phyloP scores from a whole-genome alignment of 2,888 invertebrate genomes.

The Drosophila paranaensis region DNA sequence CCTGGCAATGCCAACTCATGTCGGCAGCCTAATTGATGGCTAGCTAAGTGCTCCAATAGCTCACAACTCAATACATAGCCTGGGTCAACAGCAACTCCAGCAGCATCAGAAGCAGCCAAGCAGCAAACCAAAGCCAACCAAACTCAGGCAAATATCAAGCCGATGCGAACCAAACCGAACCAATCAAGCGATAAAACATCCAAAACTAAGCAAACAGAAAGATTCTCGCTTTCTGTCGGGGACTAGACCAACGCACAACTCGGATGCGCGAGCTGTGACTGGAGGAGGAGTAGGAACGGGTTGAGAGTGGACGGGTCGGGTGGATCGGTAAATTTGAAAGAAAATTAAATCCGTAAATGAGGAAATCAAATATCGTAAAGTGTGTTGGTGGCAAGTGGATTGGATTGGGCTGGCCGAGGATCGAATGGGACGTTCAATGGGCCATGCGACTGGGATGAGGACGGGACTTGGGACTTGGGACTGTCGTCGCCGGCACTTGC shows the following conservation, averaged over 20 bases:
- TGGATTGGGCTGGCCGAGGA: conserved; percentile 52
- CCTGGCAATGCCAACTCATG: background rate
- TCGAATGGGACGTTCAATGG: conserved; percentile 59
- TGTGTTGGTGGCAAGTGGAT: conserved; percentile 67
- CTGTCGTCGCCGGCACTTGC: conserved; percentile 56
- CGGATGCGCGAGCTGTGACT: conserved; percentile 4
- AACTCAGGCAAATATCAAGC: conserved; percentile 45
- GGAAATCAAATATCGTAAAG: conserved; percentile 84
- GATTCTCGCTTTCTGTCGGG: background rate
- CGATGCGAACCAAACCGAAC: conserved; percentile 48
- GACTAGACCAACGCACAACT: conserved; percentile 20
- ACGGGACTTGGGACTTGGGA: conserved; percentile 9
- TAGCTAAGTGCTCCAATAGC: conserved; percentile 52
- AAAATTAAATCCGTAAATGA: conserved; percentile 83
- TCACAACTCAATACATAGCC: conserved; percentile 60
- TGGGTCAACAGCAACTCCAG: conserved; percentile 43
- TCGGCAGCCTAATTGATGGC: conserved; percentile 16
- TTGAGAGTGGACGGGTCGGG: conserved; percentile 40
- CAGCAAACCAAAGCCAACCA: conserved; percentile 41
- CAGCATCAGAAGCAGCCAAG: conserved; percentile 36
- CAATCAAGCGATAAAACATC: conserved; percentile 77
- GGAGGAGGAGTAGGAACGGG: conserved; percentile 32
- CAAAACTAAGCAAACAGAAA: conserved; percentile 71
- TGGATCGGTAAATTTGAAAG: conserved; percentile 82
- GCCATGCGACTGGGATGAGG: conserved; percentile 27